Base-by-base conservation (phyloP, 2,888 invertebrate species). In the Pseudococcus longispinus region DNA sequence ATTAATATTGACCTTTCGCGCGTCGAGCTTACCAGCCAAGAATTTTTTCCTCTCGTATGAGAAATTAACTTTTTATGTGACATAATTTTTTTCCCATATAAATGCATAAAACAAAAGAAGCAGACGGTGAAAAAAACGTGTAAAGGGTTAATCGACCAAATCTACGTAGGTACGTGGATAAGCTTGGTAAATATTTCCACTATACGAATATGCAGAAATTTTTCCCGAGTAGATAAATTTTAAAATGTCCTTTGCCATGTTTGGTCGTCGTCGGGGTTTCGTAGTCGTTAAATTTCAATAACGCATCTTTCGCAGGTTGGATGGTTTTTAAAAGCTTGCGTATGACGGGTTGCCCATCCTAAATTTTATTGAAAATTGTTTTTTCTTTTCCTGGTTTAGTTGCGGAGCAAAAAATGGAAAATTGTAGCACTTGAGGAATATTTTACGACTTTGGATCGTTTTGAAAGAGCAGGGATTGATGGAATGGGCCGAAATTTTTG, bases 1-100 rank as follows among this genome's bases (percentile, higher is more conserved):
- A 70, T 29, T 70, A 70, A 70, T 70, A 70, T 29, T 70, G 70
- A 70, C 70, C 70, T 70, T 70, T 70, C 70, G 8, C 70, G 70
- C 70, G 70, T 70, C 6, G 18, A 70, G 29, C 70, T 70, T 29
- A 18, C 70, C 29, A 65, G n/a, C 51, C 18, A 29, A 70, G 37
- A 65, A 15, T 60, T 70, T 70, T 60, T 60, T 60, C 60, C 23
- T 60, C 60, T 23, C 23, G 60, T 23, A 11, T 1, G 23, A 60
- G 11, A 60, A 60, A 60, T 60, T 60, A 23, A 60, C 13, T 20
- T 60, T 60, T 60, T 60, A 60, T 60, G 60, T 20, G 60, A 60
- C 60, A 55, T 55, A 15, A 55, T 55, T 60, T 60, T 60, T 60
- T 60, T 23, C 23, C 8, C 23, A 8, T 60, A 23, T 60, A 60